Base-by-base conservation (phyloP, 2,113 vertebrate genomes). In the Artemisiospiza belli region DNA sequence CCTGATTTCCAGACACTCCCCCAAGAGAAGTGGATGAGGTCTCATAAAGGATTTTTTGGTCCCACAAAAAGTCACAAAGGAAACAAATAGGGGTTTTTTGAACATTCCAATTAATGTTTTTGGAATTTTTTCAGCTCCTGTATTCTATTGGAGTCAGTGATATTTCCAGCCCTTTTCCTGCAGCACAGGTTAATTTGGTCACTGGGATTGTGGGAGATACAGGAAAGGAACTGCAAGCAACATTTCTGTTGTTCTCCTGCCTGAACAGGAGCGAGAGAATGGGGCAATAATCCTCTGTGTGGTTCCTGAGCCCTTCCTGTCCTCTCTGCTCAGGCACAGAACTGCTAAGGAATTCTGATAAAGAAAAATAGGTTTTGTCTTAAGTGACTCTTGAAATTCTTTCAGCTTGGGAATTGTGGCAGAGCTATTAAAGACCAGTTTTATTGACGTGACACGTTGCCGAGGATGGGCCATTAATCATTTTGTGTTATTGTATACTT, bases 361-460 rank as follows among this genome's bases (percentile, higher is more conserved):
- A 92, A n/a, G 88, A 95, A 91, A 95, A 95, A 94, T 51, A 80
- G 61, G 61, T 74, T 95, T 94, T 92, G 76, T 87, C 92, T 94
- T 83, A 95, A 83, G 76, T 33, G 68, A 81, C 47, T 83, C 55
- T 41, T 41, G 79, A 93, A 94, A 92, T 80, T 78, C 85, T 68
- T 93, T 90, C 94, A 93, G 11, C 52, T 70, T 62, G 75, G 69
- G 83, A 96, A 90, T 67, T 72, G 69, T 62, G 94, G 11, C 61
- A 46, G 72, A n/a, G 61, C 73, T 92, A 75, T 90, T 86, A 90
- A 94, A 90, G 78, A 39, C 1, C 21, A 58, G 73, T 94, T 96
- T 80, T 94, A 96, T 87, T 87, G 95, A 84, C 44, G 2, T 58
- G 85, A 92, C 88, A 94, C 31, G 11, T 89, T 94, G 37, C 47